A percentile compares a stretch with the other conserved stretches of the same genome.
These are phyloP conservation scores for Lydus trimaculatus DNA, from an alignment of 2,888 invertebrate genomes.

Conservation along the genomic window DNA sequence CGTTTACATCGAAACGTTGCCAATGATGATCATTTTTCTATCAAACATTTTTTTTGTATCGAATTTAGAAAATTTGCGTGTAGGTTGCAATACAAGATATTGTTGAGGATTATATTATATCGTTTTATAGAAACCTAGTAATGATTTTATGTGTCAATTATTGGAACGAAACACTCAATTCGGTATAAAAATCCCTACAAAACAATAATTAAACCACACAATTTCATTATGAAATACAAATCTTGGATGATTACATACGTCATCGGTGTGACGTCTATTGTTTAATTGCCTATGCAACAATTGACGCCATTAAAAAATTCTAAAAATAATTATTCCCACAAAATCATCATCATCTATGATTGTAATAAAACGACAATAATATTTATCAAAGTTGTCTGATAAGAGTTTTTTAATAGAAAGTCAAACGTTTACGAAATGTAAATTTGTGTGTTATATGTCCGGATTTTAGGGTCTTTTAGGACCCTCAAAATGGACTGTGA, in stretches of 20 bases:
- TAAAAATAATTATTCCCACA: background rate
- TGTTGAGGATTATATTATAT: slow-evolving; percentile 1
- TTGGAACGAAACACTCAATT: background rate
- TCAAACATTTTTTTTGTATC: too few species aligned
- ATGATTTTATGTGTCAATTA: background rate
- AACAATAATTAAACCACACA: too few species aligned
- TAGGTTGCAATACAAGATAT: background rate
- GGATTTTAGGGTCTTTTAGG: background rate
- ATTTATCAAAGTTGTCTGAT: too few species aligned
- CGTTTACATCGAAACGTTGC: slow-evolving; percentile 52
- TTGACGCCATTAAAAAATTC: background rate
- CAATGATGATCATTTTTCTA: too few species aligned
- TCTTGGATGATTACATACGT: background rate
- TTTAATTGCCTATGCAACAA: background rate
- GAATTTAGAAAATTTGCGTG: too few species aligned
- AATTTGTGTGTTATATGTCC: background rate
- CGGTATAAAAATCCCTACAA: too few species aligned
- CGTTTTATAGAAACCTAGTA: background rate
- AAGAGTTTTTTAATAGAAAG: background rate
- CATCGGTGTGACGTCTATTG: background rate
- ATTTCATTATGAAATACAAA: background rate
- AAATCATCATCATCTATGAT: background rate
- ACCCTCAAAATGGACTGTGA: slow-evolving; percentile 1
- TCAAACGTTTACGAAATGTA: background rate
- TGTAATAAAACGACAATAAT: background rate